A percentile compares a stretch with the other conserved stretches of the same genome.
These are phyloP conservation scores for Caenorhabditis tropicalis DNA, from an alignment of 1,140 invertebrate genomes.

Conservation along the genomic window DNA sequence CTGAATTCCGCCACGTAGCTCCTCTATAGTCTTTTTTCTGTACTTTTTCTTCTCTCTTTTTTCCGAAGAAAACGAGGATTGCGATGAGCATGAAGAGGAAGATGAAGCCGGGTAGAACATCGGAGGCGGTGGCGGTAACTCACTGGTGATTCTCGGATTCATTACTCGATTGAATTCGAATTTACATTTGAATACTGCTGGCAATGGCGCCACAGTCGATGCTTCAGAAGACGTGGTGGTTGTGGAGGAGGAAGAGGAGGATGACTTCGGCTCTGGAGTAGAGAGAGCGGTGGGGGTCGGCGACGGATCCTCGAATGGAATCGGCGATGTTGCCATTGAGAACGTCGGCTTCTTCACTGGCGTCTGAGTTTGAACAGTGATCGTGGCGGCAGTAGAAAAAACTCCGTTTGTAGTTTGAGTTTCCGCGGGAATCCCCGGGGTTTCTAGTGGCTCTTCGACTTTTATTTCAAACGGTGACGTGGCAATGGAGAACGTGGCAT, in stretches of 20 bases:
- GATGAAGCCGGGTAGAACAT: neutral
- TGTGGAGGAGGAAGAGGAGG: too few species aligned
- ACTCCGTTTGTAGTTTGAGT: too few species aligned
- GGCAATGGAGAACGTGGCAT: too few species aligned
- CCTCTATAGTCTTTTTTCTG: neutral
- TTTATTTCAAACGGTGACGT: too few species aligned
- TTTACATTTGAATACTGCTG: neutral
- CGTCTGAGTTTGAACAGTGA: too few species aligned
- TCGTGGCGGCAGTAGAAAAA: too few species aligned
- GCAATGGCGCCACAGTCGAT: neutral
- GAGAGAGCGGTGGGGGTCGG: neutral
- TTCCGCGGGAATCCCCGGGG: too few species aligned
- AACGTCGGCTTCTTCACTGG: too few species aligned
- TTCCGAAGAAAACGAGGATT: neutral
- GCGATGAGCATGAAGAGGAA: neutral
- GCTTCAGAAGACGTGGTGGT: neutral
- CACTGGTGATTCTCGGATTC: neutral
- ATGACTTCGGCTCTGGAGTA: neutral
- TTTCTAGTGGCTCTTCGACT: too few species aligned
- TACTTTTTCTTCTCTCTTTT: neutral
- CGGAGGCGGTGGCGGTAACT: neutral
- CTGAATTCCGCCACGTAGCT: neutral
- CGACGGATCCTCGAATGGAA: neutral
- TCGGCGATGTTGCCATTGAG: neutral
- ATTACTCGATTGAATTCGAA: neutral